These are phyloP conservation scores for Grallaria varia DNA, from an alignment of 2,113 vertebrate genomes.

Conservation along the genomic window DNA sequence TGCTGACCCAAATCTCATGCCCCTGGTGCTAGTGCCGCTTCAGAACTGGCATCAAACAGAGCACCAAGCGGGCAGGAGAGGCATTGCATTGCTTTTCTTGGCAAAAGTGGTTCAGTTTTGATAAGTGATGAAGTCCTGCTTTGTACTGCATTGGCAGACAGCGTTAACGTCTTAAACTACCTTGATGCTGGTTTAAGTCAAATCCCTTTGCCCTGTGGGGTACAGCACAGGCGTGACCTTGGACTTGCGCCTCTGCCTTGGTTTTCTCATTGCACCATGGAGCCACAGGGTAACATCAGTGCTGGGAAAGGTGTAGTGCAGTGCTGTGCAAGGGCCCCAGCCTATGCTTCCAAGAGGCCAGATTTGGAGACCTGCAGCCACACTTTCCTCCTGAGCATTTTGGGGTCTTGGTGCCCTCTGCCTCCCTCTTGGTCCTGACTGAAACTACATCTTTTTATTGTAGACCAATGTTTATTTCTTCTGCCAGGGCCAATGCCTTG, in stretches of 20 bases:
- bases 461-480: fast-evolving
- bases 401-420: neutral
- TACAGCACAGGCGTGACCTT: neutral
- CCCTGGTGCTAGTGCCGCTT: neutral
- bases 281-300: neutral
- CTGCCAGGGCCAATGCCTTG: neutral
- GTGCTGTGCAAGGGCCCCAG: neutral
- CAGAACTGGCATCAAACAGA: neutral
- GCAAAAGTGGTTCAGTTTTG: neutral
- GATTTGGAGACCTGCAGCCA: neutral
- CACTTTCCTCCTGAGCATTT: neutral
- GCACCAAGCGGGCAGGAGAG: neutral
- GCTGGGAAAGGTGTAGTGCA: neutral
- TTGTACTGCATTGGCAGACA: neutral
- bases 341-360: fast-evolving
- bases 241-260: neutral
- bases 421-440: neutral
- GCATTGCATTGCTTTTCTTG: neutral
- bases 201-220: neutral
- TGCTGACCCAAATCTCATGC: neutral
- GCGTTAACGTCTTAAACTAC: neutral
- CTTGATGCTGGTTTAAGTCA: neutral
- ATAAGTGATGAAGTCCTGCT: neutral
- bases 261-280: neutral
- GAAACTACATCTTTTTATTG: neutral